Base-by-base conservation (phyloP, 2,888 invertebrate species). In the Norana najaformis region DNA sequence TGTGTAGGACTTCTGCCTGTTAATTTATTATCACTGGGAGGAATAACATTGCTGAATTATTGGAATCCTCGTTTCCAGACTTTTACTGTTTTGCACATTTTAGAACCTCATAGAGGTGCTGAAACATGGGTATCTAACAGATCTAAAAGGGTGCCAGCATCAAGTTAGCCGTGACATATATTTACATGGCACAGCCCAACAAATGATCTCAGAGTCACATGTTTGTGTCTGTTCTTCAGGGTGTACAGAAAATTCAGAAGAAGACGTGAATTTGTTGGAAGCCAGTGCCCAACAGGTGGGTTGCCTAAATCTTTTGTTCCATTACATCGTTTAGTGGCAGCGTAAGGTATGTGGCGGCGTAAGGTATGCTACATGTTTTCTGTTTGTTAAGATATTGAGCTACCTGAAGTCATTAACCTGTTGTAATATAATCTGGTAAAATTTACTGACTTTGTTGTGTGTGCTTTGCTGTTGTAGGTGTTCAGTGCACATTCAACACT, bases 211-310 rank as follows among this genome's bases (percentile, higher is more conserved):
- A 53, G 30, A 6, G 53, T 30, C n/a, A 13, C 69, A n/a, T 69
- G 30, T 30, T 69, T 69, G n/a, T 69, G 69, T 69, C 11, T n/a
- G n/a, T 69, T 69, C n/a, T 34, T 38, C 85, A 85, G 85, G 85
- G 2, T 36, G 13, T 35, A n/a, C 85, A 85, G 85, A 95, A 90
- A 95, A 97, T 94, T 95, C 96, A 38, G 96, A 97, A 92, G 96
- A 97, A 91, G 97, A 97, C 93, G 95, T 96, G 92, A 96, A 97
- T 89, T 95, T 96, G 89, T 96, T 97, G 41, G 97, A 97, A 95
- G 96, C 97, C 92, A 95, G 96, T n/a, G 96, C 96, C 30, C 95
- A 95, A 89, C 93, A 95, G 92, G 94, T 94, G 89, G 90, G 93
- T 38, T 39, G 34, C 36, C 20, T 41, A 83, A 18, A 38, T 83